Evolutionary conservation across 2,888 invertebrate genomes (phyloP), one percentile per base, ranked within the genome.

Genomic region (Brachypterus glaber): DNA sequence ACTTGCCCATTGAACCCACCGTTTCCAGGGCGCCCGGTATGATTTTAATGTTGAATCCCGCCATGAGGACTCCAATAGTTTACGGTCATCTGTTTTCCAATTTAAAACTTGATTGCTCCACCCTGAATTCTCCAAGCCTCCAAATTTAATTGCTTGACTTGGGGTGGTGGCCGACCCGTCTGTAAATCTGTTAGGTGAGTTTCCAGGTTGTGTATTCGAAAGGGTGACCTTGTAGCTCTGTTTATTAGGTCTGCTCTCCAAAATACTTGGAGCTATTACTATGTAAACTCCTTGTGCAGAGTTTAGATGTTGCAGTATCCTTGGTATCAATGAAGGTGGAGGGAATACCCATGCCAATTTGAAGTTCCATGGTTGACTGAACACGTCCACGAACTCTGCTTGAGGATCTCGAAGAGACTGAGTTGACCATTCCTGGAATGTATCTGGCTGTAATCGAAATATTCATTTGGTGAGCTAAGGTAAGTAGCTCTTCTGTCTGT

Each of bases 161-260:
- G 2, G 13, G 35, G 40, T 14, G 39, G 39, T 7, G 40, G 35
- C 2, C 16, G 26, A 12, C 33, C 17, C 7, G 33, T 37, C 9
- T 17, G 15, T 14, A 40, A 16, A 24, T 44, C 47, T 17, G 38
- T 13, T 13, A 44, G 39, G 17, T 40, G 26, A 4, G 32, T 8
- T 25, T 17, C 14, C 7, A 47, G 26, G 17, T 48, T 35, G 9
- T 25, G 32, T 5, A 46, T 30, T 15, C 32, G 33, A 13, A 35
- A 34, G 3, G 48, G 45, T 7, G 40, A 21, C n/a, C 12, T 35
- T 15, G 40, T 4, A 3, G 64, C 66, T 33, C 58, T 35, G 18
- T 30, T 8, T 38, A 44, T 49, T 7, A 58, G 46, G 30, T 58
- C 55, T 12, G 51, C 38, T 45, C 47, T 29, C 54, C 57, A 58